Conservation (phyloP, 2,113 vertebrate genomes). For the Poeciliopsis occidentalis region DNA sequence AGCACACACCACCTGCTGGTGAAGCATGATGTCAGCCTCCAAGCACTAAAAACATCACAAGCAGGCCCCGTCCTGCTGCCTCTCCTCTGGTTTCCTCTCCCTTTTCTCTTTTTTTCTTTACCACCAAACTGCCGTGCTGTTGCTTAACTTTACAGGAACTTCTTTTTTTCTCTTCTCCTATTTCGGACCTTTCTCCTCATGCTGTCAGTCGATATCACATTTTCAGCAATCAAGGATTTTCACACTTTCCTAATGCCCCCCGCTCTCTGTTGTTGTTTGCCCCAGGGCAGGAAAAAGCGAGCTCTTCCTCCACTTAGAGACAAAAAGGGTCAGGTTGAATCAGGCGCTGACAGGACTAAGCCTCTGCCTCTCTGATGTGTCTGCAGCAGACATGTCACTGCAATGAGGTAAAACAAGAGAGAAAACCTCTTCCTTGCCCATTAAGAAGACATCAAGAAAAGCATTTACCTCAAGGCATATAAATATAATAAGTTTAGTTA, state of each 20-base stretch:
- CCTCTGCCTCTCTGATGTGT: slow-evolving; percentile 75
- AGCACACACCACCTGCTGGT: slow-evolving; percentile 59
- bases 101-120: neutral
- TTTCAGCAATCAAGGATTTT: slow-evolving; percentile 32
- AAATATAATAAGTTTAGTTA: slow-evolving; percentile 8
- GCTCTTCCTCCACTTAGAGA: slow-evolving; percentile 78
- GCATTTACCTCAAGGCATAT: slow-evolving; percentile 12
- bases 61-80: slow-evolving; percentile 65
- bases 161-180: neutral
- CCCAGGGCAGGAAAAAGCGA: slow-evolving; percentile 78
- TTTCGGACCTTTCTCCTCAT: slow-evolving; percentile 1
- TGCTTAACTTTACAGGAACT: neutral
- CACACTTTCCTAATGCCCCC: slow-evolving; percentile 47
- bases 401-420: slow-evolving; percentile 22
- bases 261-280: slow-evolving; percentile 73
- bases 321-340: slow-evolving; percentile 79
- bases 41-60: slow-evolving; percentile 68
- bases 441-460: neutral
- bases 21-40: slow-evolving; percentile 69
- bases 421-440: neutral
- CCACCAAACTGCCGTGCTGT: neutral
- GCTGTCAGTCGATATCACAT: slow-evolving; percentile 7
- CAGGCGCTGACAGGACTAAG: slow-evolving; percentile 81
- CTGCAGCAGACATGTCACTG: slow-evolving; percentile 70
- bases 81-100: slow-evolving; percentile 40